phyloP scores from a whole-genome alignment of 35 echinoderm and acorn worm species.

The Stichopus chloronotus region DNA sequence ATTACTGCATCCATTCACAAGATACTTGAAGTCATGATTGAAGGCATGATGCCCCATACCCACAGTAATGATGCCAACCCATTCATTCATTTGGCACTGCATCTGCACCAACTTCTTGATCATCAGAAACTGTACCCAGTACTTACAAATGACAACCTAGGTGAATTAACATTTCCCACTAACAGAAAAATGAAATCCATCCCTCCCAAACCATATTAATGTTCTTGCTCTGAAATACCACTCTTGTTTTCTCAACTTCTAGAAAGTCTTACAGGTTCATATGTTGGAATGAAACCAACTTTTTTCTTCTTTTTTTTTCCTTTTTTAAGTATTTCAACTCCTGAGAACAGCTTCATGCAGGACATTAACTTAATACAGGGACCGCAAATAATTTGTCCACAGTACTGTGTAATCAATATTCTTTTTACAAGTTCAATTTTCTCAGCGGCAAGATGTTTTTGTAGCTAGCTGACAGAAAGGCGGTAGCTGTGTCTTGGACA shows the following conservation, averaged over 20 bases:
- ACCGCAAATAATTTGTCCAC: conserved; percentile 39
- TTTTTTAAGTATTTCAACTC: not conserved
- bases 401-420: conserved; percentile 25
- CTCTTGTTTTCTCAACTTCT: not conserved
- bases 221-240: not conserved
- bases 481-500: conserved; percentile 29
- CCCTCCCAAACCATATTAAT: no score
- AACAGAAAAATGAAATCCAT: no score
- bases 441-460: conserved; percentile 49
- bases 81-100: no score
- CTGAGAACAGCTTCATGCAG: not conserved
- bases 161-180: no score
- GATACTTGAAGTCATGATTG: no score
- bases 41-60: no score
- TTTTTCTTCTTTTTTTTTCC: not conserved
- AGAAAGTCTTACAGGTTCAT: not conserved
- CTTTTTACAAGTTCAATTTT: conserved; percentile 37
- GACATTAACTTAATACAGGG: not conserved
- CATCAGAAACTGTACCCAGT: no score
- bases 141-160: no score
- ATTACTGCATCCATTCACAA: not conserved
- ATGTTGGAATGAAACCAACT: conserved; percentile 8
- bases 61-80: no score
- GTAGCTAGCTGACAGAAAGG: conserved; percentile 18
- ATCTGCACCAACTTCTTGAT: no score